Conservation (phyloP, 2,888 invertebrate genomes). For the Icerya purchasi region DNA sequence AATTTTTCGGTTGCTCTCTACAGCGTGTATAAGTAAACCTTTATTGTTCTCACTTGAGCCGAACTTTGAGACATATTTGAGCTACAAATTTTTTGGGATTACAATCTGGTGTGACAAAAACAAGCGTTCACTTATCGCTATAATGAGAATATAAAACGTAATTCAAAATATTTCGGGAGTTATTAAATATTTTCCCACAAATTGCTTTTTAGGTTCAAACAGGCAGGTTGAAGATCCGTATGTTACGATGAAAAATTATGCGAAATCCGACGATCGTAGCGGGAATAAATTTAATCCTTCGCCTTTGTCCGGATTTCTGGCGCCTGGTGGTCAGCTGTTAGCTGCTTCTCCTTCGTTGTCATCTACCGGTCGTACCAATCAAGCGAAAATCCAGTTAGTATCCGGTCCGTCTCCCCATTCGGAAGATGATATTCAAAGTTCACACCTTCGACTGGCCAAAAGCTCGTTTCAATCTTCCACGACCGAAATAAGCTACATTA, state of each 20-base stretch:
- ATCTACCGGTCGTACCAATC: slow-evolving; percentile 1
- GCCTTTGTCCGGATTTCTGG: slow-evolving; percentile 38
- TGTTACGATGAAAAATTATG: slow-evolving; percentile 12
- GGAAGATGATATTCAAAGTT: slow-evolving; percentile 20
- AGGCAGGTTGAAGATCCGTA: not conserved
- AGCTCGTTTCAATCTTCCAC: slow-evolving; percentile 13
- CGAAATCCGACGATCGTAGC: not conserved
- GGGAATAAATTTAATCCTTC: slow-evolving; percentile 20
- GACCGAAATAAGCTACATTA: not conserved
- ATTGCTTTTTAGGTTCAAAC: too few relatives aligned
- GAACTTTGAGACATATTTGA: too few relatives aligned
- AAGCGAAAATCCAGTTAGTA: slow-evolving; percentile 24
- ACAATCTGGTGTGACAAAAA: too few relatives aligned
- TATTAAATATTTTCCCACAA: too few relatives aligned
- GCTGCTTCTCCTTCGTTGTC: not conserved
- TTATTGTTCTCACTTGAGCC: too few relatives aligned
- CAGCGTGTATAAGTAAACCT: too few relatives aligned
- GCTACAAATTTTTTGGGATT: too few relatives aligned
- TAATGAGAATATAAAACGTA: too few relatives aligned
- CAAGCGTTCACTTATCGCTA: too few relatives aligned
- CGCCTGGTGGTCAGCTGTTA: slow-evolving; percentile 35
- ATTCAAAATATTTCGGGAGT: too few relatives aligned
- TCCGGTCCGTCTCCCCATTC: slow-evolving; percentile 22
- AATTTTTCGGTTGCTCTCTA: too few relatives aligned
- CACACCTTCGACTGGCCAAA: slow-evolving; percentile 17